Evolutionary conservation across 2,888 invertebrate genomes (phyloP).

Genomic region (Brenthis ino): DNA sequence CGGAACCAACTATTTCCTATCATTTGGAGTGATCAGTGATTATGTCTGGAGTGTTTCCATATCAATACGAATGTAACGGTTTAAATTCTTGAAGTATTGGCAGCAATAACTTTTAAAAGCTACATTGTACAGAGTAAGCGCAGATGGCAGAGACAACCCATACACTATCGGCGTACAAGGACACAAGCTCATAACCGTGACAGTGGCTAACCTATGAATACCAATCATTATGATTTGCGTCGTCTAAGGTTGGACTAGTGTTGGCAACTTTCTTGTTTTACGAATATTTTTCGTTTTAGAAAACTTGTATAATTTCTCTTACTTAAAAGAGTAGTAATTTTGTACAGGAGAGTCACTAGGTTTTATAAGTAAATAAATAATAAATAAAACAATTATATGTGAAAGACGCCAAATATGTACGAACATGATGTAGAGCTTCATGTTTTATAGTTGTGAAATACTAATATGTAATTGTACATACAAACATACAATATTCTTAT

Average conservation of each 20-base stretch:
- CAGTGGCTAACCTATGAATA: slow-evolving; percentile 37
- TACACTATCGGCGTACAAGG: slow-evolving; percentile 35
- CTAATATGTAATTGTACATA: neutral
- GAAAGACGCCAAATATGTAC: no score
- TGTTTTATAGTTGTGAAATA: neutral
- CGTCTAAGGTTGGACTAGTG: slow-evolving; percentile 24
- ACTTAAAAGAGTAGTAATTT: no score
- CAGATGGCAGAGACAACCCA: slow-evolving; percentile 29
- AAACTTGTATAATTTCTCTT: no score
- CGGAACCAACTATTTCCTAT: no score
- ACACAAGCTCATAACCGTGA: slow-evolving; percentile 33
- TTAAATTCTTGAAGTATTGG: slow-evolving; percentile 25
- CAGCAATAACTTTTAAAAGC: slow-evolving; percentile 16
- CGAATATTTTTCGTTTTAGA: neutral
- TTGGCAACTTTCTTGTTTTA: neutral
- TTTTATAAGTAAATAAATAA: no score
- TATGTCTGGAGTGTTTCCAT: neutral
- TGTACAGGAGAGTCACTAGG: no score
- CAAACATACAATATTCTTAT: neutral
- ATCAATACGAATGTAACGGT: slow-evolving; percentile 17
- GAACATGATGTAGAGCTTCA: no score
- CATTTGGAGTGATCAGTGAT: no score
- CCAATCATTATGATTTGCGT: slow-evolving; percentile 41
- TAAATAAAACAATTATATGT: no score
- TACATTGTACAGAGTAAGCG: slow-evolving; percentile 25